Evolutionary conservation across 2,888 invertebrate genomes (phyloP).

Genomic region (Andricus quercusramuli): DNA sequence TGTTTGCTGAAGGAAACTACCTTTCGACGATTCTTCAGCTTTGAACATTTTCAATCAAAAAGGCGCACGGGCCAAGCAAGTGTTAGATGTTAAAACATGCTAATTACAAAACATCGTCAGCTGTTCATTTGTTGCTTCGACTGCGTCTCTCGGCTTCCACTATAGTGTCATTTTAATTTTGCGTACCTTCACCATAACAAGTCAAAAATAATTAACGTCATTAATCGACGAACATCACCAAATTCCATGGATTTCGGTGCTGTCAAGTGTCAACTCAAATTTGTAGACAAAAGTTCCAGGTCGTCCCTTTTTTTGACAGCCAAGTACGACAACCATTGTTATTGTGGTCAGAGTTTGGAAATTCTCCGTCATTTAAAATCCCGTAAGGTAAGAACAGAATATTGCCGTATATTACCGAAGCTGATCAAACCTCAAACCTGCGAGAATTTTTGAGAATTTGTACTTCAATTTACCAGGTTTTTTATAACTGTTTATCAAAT

Average conservation of each 20-base stretch:
- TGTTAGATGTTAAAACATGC: constrained; percentile 58
- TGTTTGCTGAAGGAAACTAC: constrained; percentile 91
- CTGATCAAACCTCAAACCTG: no score
- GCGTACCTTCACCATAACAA: constrained; percentile 48
- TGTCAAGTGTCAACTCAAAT: constrained; percentile 57
- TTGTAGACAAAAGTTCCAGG: constrained; percentile 42
- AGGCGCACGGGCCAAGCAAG: constrained; percentile 44
- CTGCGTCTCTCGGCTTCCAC: constrained; percentile 33
- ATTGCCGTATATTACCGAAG: not conserved
- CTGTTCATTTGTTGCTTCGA: constrained; percentile 57
- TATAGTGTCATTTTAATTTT: not conserved
- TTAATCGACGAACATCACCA: constrained; percentile 49
- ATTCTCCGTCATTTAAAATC: not conserved
- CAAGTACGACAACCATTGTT: constrained; percentile 68
- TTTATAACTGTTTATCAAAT: no score
- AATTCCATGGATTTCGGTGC: constrained; percentile 52
- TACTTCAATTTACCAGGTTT: no score
- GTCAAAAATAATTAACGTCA: not conserved
- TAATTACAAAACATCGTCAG: constrained; percentile 67
- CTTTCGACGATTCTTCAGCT: constrained; percentile 84
- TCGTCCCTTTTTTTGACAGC: constrained; percentile 63
- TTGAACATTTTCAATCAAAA: constrained; percentile 81
- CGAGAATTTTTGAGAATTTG: no score
- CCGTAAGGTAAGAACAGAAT: not conserved
- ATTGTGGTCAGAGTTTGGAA: constrained; percentile 42